Percentiles rank a stretch among this genome's conserved stretches.
Conservation (phyloP, 2,888 invertebrate genomes). For the Malacosoma neustria region DNA sequence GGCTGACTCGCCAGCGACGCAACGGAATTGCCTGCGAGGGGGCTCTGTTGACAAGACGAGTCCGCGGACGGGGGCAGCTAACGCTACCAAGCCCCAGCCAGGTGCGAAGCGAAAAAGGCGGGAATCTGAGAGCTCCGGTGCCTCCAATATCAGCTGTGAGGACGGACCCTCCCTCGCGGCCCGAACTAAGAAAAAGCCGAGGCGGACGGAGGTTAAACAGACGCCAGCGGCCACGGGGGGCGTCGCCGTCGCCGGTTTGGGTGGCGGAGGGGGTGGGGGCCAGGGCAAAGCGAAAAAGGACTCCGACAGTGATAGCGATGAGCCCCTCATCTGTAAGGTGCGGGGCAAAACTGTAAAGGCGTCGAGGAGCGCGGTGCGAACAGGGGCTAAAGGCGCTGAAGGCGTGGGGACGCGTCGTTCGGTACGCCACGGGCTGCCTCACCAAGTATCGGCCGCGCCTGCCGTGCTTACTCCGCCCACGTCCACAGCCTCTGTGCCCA, state of each 20-base stretch:
- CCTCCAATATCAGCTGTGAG: constrained; percentile 78
- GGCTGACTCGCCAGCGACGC: constrained; percentile 50
- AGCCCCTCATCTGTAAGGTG: constrained; percentile 84
- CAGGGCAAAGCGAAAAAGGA: constrained; percentile 74
- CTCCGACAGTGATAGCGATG: constrained; percentile 86
- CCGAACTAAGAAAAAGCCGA: constrained; percentile 53
- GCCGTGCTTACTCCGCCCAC: constrained; percentile 22
- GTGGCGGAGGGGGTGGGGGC: constrained; percentile 7
- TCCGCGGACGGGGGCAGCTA: constrained; percentile 22
- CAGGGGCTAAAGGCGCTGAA: constrained; percentile 32
- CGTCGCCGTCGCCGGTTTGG: constrained; percentile 44
- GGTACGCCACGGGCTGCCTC: constrained; percentile 58
- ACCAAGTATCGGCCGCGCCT: constrained; percentile 33
- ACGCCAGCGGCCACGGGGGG: constrained; percentile 62
- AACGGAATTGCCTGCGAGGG: constrained; percentile 43
- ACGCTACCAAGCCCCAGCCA: constrained; percentile 10
- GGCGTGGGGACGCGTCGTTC: constrained; percentile 74
- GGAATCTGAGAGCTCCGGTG: constrained; percentile 84
- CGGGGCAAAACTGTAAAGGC: constrained; percentile 54
- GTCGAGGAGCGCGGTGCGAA: constrained; percentile 19
- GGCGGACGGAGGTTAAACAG: constrained; percentile 50
- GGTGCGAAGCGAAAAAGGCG: constrained; percentile 82
- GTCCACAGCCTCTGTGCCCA: constrained; percentile 20
- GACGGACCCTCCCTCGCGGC: constrained; percentile 53
- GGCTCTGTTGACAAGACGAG: constrained; percentile 52